Evolutionary conservation across 1,140 invertebrate genomes (phyloP).

Genomic region (Monomorium pharaonis): DNA sequence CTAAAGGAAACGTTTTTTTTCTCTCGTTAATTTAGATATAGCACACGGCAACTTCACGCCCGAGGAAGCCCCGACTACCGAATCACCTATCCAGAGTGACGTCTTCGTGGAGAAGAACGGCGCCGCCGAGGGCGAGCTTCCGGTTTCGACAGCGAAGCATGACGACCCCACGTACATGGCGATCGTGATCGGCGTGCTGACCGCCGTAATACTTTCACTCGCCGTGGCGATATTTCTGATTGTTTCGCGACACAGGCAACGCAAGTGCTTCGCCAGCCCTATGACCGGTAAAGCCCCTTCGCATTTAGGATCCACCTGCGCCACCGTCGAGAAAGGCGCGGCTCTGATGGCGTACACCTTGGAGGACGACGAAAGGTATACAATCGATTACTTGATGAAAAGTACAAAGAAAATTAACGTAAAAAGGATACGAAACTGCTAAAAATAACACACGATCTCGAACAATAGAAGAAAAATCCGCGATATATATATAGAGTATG

Average conservation of each 20-base stretch:
- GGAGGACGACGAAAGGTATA: slow-evolving; percentile 84
- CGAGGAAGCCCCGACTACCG: slow-evolving; percentile 85
- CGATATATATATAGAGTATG: too few species aligned
- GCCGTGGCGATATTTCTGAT: slow-evolving; percentile 91
- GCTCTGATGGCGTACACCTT: slow-evolving; percentile 84
- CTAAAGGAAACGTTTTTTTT: not conserved
- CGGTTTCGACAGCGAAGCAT: slow-evolving; percentile 88
- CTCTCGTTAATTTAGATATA: slow-evolving; percentile 85
- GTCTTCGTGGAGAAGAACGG: slow-evolving; percentile 85
- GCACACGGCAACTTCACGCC: slow-evolving; percentile 91
- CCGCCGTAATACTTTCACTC: slow-evolving; percentile 91
- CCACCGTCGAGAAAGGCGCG: slow-evolving; percentile 85
- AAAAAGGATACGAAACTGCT: not conserved
- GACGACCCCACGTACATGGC: slow-evolving; percentile 92
- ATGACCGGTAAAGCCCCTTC: slow-evolving; percentile 88
- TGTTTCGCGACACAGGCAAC: slow-evolving; percentile 90
- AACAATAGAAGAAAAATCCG: not conserved
- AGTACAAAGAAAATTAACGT: not conserved
- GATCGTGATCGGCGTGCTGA: slow-evolving; percentile 92
- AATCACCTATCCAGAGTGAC: slow-evolving; percentile 83
- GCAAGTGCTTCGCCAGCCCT: slow-evolving; percentile 91
- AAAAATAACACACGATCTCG: not conserved
- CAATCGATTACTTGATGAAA: slow-evolving; percentile 8
- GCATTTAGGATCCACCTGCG: slow-evolving; percentile 84
- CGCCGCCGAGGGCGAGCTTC: slow-evolving; percentile 84